Conservation (phyloP, 2,113 vertebrate genomes). For the Megalops atlanticus region DNA sequence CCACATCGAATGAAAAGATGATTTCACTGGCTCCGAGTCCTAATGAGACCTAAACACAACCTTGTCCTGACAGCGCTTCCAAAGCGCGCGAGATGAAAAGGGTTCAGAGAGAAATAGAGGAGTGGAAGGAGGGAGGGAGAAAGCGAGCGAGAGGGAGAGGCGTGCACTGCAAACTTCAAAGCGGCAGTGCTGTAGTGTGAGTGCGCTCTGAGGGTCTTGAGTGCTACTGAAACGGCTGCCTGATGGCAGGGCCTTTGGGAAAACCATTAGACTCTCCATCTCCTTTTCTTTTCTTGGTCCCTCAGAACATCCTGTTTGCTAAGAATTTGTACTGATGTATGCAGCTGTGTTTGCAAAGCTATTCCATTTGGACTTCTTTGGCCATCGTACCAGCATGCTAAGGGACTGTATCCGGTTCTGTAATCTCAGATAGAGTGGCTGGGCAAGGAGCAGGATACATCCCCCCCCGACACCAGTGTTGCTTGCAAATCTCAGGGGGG, state of each 20-base stretch:
- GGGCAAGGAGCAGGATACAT: not conserved
- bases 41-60: constrained; percentile 69
- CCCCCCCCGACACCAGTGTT: not conserved
- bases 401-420: not conserved
- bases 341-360: not conserved
- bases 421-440: not conserved
- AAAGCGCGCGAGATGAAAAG: constrained; percentile 61
- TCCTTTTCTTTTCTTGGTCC: no score
- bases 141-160: constrained; percentile 23
- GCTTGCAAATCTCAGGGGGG: not conserved
- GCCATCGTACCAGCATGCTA: not conserved
- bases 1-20: constrained; percentile 45
- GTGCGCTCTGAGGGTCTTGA: not conserved
- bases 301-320: not conserved
- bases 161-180: constrained; percentile 2
- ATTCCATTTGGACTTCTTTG: not conserved
- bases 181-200: not conserved
- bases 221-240: no score
- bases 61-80: constrained; percentile 51
- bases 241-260: not conserved
- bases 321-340: not conserved
- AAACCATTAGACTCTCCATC: not conserved
- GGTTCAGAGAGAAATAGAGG: constrained; percentile 20
- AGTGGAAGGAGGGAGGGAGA: constrained; percentile 13
- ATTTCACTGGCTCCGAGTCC: constrained; percentile 59